Evolutionary conservation across 2,113 vertebrate species (phyloP).

Genomic region (Lagenorhynchus albirostris): DNA sequence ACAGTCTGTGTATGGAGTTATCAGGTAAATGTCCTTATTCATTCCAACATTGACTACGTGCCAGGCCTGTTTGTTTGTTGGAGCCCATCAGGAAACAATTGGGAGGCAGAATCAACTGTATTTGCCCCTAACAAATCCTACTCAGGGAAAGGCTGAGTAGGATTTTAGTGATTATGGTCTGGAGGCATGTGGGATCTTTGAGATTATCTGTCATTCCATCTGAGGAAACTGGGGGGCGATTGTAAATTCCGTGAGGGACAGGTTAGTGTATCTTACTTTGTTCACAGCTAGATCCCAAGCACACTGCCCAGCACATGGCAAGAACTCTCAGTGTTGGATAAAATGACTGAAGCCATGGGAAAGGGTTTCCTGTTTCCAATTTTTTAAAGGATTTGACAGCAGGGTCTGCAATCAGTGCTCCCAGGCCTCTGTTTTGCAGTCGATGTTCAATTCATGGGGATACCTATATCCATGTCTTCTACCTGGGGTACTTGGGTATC

Average conservation of each 20-base stretch:
- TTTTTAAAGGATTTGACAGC: constrained; percentile 4
- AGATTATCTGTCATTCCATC: background rate
- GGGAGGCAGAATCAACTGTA: background rate
- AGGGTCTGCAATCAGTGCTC: background rate
- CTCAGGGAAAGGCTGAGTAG: background rate
- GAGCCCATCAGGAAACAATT: background rate
- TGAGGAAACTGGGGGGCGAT: background rate
- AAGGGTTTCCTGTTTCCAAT: background rate
- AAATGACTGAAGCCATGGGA: background rate
- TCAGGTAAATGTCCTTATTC: constrained; percentile 49
- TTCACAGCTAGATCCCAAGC: background rate
- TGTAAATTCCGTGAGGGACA: background rate
- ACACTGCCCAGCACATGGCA: background rate
- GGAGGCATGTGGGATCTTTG: background rate
- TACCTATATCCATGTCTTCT: background rate
- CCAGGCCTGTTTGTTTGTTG: background rate
- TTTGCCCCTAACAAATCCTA: background rate
- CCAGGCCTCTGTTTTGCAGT: background rate
- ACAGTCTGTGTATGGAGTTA: background rate
- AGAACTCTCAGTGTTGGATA: background rate
- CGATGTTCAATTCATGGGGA: background rate
- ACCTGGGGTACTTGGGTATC: background rate
- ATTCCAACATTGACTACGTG: background rate
- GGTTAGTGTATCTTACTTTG: background rate
- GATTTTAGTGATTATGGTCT: background rate